These are phyloP conservation scores for Rhabditophanes sp. DNA, from an alignment of 2,888 invertebrate species.

Conservation along the genomic window DNA sequence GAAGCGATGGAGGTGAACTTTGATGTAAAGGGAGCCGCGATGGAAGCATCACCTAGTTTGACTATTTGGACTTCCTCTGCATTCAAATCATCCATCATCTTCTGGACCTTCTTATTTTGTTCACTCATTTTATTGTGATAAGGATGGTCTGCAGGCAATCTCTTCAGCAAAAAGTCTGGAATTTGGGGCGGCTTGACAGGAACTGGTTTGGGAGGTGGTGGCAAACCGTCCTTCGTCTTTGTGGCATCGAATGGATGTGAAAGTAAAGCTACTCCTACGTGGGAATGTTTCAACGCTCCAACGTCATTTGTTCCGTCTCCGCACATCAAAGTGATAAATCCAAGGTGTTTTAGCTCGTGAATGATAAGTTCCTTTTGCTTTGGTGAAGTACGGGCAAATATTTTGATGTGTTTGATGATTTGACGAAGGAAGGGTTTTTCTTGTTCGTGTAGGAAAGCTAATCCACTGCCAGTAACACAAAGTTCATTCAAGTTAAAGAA, in stretches of 20 bases:
- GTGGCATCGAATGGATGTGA: constrained; percentile 39
- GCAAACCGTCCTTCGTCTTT: constrained; percentile 12
- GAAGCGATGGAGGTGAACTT: constrained; percentile 72
- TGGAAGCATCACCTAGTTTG: constrained; percentile 89
- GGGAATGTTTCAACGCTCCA: constrained; percentile 90
- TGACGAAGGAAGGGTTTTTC: too few relatives aligned
- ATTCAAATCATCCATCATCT: constrained; percentile 63
- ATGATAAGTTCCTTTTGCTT: constrained; percentile 95
- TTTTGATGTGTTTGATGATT: constrained; percentile 68
- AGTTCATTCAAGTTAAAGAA: constrained; percentile 65
- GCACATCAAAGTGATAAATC: constrained; percentile 87
- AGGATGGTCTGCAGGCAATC: too few relatives aligned
- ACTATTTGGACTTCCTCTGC: constrained; percentile 70
- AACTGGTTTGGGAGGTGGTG: constrained; percentile 1
- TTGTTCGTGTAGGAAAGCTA: constrained; percentile 6
- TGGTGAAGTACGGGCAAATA: constrained; percentile 91
- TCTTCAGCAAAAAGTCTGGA: constrained; percentile 10
- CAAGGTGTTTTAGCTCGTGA: constrained; percentile 67
- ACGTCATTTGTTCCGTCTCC: constrained; percentile 99
- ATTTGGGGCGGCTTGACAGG: neutral
- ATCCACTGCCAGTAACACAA: constrained; percentile 78
- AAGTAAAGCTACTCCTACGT: constrained; percentile 53
- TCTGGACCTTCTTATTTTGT: constrained; percentile 13
- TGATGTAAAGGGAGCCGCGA: constrained; percentile 96
- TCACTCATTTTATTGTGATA: too few relatives aligned